These are phyloP conservation scores for Anseranas semipalmata DNA, from an alignment of 2,113 vertebrate species.

Conservation along the genomic window DNA sequence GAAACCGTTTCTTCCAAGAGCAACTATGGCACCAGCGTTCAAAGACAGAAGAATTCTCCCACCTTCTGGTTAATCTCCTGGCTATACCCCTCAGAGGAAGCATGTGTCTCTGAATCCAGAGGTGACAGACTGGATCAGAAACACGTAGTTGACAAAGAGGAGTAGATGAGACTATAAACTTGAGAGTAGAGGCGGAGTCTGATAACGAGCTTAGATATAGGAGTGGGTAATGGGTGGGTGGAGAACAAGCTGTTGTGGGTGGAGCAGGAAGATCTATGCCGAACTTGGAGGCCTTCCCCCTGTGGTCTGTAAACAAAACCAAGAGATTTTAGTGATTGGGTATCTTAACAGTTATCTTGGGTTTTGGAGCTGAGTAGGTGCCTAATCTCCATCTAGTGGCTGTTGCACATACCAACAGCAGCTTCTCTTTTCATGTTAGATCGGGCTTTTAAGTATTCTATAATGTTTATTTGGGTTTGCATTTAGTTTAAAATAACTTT, in stretches of 20 bases:
- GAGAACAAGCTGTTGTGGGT: neutral
- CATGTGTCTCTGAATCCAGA: neutral
- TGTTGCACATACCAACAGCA: neutral
- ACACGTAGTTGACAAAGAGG: neutral
- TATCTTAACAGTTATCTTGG: neutral
- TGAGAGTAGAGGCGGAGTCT: neutral
- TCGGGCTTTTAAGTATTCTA: neutral
- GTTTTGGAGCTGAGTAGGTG: neutral
- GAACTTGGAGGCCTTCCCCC: neutral
- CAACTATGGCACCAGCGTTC: neutral
- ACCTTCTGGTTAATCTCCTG: neutral
- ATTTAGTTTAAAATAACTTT: neutral
- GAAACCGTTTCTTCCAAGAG: neutral
- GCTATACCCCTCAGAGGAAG: neutral
- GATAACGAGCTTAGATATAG: neutral
- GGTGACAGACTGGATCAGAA: neutral
- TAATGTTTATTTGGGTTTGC: neutral
- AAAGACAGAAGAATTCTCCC: neutral
- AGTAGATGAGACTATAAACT: neutral
- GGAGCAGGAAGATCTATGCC: neutral
- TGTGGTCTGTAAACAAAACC: slow-evolving; percentile 8
- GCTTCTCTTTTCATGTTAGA: fast-evolving
- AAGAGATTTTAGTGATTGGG: neutral
- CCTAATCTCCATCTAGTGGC: slow-evolving; percentile 49
- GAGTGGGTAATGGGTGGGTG: neutral